Evolutionary conservation across 2,797 vertebrate genomes (phyloP).

Genomic region (Saxicola maurus): DNA sequence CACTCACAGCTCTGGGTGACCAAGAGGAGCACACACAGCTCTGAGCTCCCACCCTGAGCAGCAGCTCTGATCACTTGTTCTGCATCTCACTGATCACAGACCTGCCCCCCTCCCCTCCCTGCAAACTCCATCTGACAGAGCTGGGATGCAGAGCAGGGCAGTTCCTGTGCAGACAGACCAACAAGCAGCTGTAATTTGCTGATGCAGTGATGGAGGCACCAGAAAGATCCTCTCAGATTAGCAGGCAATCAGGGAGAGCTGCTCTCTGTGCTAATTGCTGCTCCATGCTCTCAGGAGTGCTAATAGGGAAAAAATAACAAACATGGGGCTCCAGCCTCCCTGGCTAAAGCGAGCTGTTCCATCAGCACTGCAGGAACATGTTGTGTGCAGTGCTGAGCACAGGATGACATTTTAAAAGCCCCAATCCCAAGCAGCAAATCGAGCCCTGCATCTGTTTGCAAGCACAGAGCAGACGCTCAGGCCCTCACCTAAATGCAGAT

Average conservation of each 20-base stretch:
- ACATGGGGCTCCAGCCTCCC: not conserved
- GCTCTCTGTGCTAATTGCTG: not conserved
- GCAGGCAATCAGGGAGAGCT: not conserved
- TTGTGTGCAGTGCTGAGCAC: not conserved
- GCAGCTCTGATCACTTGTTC: too few species aligned
- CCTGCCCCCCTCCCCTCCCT: too few species aligned
- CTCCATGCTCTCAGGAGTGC: not conserved
- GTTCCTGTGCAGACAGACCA: not conserved
- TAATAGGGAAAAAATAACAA: not conserved
- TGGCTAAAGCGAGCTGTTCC: not conserved
- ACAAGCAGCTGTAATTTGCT: not conserved
- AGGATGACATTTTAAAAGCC: slow-evolving; percentile 24
- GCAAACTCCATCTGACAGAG: not conserved
- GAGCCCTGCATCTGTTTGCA: not conserved
- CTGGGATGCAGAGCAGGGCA: not conserved
- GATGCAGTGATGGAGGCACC: not conserved
- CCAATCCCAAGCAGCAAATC: not conserved
- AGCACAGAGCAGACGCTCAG: not conserved
- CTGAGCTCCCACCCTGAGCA: too few species aligned
- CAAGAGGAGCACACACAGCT: not conserved
- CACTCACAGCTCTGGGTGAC: too few species aligned
- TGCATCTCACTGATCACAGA: not conserved
- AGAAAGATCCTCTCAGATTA: slow-evolving; percentile 4
- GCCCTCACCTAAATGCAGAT: slow-evolving; percentile 30
- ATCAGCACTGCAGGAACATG: not conserved